Evolutionary conservation across 2,113 vertebrate genomes (phyloP).

Genomic region (Tympanuchus pallidicinctus): DNA sequence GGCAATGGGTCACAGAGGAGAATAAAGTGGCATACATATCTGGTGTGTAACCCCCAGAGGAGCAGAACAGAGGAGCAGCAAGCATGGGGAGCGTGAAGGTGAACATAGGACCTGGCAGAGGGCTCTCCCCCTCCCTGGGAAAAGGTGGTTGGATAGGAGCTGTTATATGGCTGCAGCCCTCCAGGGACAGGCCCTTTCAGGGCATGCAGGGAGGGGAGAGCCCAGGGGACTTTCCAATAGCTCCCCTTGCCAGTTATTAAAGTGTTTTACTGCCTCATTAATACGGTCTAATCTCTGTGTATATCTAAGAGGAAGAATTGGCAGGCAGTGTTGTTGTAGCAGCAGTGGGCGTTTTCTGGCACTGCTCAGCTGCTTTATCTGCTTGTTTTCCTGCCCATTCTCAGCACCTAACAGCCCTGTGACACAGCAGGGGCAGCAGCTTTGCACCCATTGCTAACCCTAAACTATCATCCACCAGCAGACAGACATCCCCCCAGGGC

Average conservation of each 20-base stretch:
- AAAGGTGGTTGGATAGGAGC: background rate
- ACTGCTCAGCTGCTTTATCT: background rate
- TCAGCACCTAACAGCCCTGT: background rate
- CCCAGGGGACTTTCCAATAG: constrained; percentile 45
- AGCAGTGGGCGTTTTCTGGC: constrained; percentile 56
- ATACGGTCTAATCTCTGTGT: constrained; percentile 45
- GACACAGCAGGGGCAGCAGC: constrained; percentile 9
- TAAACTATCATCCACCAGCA: background rate
- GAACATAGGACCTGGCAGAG: rapidly evolving
- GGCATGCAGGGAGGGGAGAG: background rate
- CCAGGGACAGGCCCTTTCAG: background rate
- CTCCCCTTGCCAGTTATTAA: constrained; percentile 31
- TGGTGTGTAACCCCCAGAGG: background rate
- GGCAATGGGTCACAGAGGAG: background rate
- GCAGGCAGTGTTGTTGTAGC: constrained; percentile 23
- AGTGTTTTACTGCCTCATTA: constrained; percentile 65
- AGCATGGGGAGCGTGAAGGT: background rate
- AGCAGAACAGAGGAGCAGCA: background rate
- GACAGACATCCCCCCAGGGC: rapidly evolving
- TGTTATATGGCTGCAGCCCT: background rate
- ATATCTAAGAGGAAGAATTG: constrained; percentile 21
- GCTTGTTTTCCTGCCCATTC: constrained; percentile 33
- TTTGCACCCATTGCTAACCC: background rate
- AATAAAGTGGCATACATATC: background rate
- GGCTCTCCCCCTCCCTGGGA: background rate